Conservation (phyloP, 2,797 vertebrate genomes). For the Bovichtus diacanthus region DNA sequence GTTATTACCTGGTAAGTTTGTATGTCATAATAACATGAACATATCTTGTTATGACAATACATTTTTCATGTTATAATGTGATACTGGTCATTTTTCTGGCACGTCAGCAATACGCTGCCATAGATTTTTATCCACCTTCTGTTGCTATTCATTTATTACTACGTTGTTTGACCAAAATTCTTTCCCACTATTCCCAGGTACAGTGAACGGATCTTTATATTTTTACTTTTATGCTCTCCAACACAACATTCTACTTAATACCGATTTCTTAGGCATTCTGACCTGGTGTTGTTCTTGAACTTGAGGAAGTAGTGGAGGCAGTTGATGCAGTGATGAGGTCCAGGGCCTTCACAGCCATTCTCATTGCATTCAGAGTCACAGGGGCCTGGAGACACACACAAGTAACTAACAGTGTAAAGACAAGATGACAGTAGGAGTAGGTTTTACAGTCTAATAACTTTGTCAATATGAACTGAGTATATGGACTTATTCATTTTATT, state of each 20-base stretch:
- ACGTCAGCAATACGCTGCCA: no score
- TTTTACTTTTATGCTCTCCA: not conserved
- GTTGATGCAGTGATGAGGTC: slow-evolving; percentile 96
- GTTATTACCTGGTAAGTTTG: no score
- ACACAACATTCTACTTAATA: not conserved
- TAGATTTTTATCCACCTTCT: not conserved
- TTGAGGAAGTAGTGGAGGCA: slow-evolving; percentile 98
- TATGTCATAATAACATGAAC: no score
- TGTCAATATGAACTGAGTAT: not conserved
- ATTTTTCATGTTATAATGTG: no score
- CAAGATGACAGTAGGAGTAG: not conserved
- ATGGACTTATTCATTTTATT: not conserved
- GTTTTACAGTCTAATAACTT: not conserved
- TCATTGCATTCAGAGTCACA: slow-evolving; percentile 97
- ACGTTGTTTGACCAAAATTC: not conserved
- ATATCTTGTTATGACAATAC: no score
- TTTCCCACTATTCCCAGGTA: not conserved
- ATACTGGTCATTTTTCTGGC: no score
- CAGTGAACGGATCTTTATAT: not conserved
- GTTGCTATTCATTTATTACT: not conserved
- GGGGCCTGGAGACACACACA: slow-evolving; percentile 84
- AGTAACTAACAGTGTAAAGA: not conserved
- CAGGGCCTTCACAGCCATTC: slow-evolving; percentile 95
- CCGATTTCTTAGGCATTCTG: slow-evolving; percentile 7
- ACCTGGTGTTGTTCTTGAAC: slow-evolving; percentile 99